Evolutionary conservation across 2,113 vertebrate genomes (phyloP), one percentile per base, ranked within the genome.

Genomic region (Dasyprocta punctata): DNA sequence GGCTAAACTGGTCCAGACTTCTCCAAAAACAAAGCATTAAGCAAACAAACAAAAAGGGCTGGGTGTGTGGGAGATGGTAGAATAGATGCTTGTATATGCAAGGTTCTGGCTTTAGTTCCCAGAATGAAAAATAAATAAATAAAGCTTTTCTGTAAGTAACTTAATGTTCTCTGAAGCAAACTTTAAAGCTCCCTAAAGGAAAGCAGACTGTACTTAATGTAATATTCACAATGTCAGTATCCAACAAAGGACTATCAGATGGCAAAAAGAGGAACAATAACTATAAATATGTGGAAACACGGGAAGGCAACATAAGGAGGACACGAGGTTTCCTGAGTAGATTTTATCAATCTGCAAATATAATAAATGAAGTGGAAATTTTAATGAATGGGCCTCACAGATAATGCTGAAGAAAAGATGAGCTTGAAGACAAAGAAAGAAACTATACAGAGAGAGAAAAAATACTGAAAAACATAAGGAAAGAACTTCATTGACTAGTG

Each of bases 91-190:
- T 92, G 36, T 16, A 36, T n/a, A 11, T 2, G 1, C 71, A 52
- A 75, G 54, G 7, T 24, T 36, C 54, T 73, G 28, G 3, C 20
- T 73, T 84, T 44, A 75, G 26, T 8, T 11, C 56, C 22, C 61
- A 41, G 49, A 28, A 28, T 47, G n/a, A 16, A 10, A 73, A 47
- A 77, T 20, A 67, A n/a, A 77, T 33, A 71, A 2, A 58, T 24
- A 36, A 67, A 94, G 19, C 9, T 58, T 81, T 12, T 91, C n/a
- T 91, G 36, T 41, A 85, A 83, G 26, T 54, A 95, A 87, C 47
- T 82, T 41, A 61, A 61, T 71, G 61, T 88, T 93, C 67, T n/a
- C 58, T 54, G 87, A 91, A 87, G 90, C 16, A 86, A 95, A 93
- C 41, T 77, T 94, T n/a, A 52, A 82, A 24, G 61, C 28, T 63